Base-by-base conservation (phyloP, 2,113 vertebrate genomes). In the Martes martes region DNA sequence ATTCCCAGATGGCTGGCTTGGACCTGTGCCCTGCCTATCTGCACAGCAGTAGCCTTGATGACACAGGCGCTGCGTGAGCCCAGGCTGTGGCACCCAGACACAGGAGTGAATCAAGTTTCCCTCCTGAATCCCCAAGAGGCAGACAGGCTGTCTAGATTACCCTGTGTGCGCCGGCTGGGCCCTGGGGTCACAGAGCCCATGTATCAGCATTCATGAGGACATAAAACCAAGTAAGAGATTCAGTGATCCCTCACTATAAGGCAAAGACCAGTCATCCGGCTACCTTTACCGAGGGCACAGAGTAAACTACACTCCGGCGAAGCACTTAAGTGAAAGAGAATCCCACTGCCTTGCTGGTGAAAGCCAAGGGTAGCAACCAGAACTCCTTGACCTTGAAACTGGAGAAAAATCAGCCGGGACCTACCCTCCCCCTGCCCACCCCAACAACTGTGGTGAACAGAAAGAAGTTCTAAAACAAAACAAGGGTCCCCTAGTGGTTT, bases 291-390 rank as follows among this genome's bases (percentile, higher is more conserved):
- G 11, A 85, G 97, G 96, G 42, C 74, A 82, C 93, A 87, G 71
- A 11, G 59, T 4, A 69, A 92, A 89, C 81, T 36, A n/a, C n/a
- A 42, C 24, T 79, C 26, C 57, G 81, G 67, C 90, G 78, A 98
- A 94, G 97, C 92, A 97, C 95, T 97, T 95, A 98, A 93, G 90
- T 24, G 63, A 97, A 98, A 97, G 93, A 93, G 55, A 98, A 98
- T 95, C 96, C 87, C 42, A 31, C 85, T n/a, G 52, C 80, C 73
- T 85, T 86, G 82, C 47, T 93, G 89, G 96, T 8, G 42, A 93
- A n/a, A 97, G 85, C 67, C 82, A 96, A 79, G 82, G 2, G 74
- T 36, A 84, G 76, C 89, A 59, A 94, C 76, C 80, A 81, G 78
- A 80, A 81, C 71, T 84, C 90, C 83, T 28, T 87, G 83, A 81